Base-by-base conservation (phyloP, 2,113 vertebrate genomes). In the Abramis brama region DNA sequence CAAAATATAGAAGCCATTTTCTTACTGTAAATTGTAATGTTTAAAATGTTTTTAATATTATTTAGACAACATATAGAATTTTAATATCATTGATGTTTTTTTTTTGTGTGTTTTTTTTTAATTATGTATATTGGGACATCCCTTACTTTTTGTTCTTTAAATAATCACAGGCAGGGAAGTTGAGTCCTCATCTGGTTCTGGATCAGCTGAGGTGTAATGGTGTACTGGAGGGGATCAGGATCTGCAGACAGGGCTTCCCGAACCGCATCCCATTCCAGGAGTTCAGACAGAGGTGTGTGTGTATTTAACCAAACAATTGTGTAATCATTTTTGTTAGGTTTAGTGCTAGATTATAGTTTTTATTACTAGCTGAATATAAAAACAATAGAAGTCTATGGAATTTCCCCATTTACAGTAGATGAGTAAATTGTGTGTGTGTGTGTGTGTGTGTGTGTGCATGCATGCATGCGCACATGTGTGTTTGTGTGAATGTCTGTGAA, bases 241-340 rank as follows among this genome's bases (percentile, higher is more conserved):
- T 98, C 93, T 98, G 97, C 79, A 95, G 97, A 91, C 97, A 98
- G 90, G 97, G 97, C 15, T 98, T 98, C 91, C 97, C 97, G n/a
- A 98, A 98, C 90, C 95, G 97, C 64, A 97, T 98, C 89, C 95
- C 97, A 55, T 97, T 97, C 93, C 97, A 97, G 90, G 97, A 97
- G 91, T 97, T 97, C 92, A 94, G 97, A 90, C 97, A 97, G 91
- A 96, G 97, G 97, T 97, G 86, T 85, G 88, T 89, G 68, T 85
- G 52, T 71, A 52, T 57, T 71, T 5, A 73, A 73, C 21, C 39
- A 33, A 33, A 0, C 30, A 33, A 33, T 33, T 33, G 30, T 33
- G 30, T 33, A 33, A 33, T 33, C 2, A 33, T 3, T 33, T 33
- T 21, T 66, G 25, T 27, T 64, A 27, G 27, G 64, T 8, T 21